Percentiles rank a stretch among this genome's conserved stretches.
These are phyloP conservation scores for Steinernema feltiae DNA, from an alignment of 1,140 invertebrate genomes.

Conservation along the genomic window DNA sequence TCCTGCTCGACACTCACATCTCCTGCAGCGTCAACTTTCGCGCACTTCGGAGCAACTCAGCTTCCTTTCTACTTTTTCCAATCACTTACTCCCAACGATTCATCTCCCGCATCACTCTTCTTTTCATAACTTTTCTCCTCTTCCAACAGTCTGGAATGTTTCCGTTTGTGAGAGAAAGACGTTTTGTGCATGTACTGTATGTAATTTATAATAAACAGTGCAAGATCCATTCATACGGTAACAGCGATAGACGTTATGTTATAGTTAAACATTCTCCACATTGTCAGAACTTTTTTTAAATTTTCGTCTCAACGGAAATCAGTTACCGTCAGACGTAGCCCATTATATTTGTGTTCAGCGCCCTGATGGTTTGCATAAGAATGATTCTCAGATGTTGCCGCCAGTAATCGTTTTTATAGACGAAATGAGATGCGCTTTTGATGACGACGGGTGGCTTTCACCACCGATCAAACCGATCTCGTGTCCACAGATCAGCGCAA, in stretches of 20 bases:
- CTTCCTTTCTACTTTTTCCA: background rate
- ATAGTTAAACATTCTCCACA: too few species aligned
- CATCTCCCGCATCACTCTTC: background rate
- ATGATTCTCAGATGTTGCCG: slow-evolving; percentile 12
- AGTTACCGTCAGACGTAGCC: background rate
- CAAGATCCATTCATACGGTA: too few species aligned
- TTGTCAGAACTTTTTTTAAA: background rate
- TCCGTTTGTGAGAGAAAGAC: too few species aligned
- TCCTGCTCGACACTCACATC: background rate
- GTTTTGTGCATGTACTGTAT: too few species aligned
- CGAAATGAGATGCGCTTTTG: slow-evolving; percentile 9
- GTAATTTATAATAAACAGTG: too few species aligned
- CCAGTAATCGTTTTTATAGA: background rate
- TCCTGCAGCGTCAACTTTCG: background rate
- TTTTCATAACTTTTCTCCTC: background rate
- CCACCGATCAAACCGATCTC: background rate
- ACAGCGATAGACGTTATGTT: too few species aligned
- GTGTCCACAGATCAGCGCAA: background rate
- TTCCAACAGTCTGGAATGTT: too few species aligned
- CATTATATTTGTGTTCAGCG: background rate
- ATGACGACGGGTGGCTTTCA: background rate
- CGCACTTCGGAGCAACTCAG: background rate
- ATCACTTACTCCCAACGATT: background rate
- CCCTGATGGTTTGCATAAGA: background rate
- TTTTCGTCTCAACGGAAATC: background rate